Evolutionary conservation across 2,888 invertebrate species (phyloP), one percentile per base, ranked within the genome.

Genomic region (Blastobasis lacticolella): DNA sequence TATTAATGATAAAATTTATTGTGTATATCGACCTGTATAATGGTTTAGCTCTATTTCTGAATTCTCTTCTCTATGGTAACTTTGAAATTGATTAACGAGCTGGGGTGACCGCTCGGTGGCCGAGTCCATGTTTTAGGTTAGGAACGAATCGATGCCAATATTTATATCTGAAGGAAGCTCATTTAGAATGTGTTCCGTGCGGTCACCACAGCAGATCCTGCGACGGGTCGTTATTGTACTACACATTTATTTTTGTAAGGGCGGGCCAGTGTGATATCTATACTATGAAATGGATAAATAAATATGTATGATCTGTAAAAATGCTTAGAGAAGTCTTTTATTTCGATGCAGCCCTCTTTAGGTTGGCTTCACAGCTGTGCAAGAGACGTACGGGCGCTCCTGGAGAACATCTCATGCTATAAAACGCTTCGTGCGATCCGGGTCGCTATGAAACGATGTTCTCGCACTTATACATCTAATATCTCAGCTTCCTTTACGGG

Each of bases 191-290:
- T 58, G 64, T 62, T 60, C 54, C 53, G 75, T 78, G 85, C 79
- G 60, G 72, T 77, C 80, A 65, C 75, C 83, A 75, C 77, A 69
- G 55, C 53, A 58, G 62, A 66, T 59, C 54, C 59, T 65, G 71
- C 69, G 73, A 81, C 84, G 84, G 83, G 79, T 85, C 84, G 78
- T 82, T 83, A 78, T 75, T 78, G 81, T 84, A 86, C 75, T 85
- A 83, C 86, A 85, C 84, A 86, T 81, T 87, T 88, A 87, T 87
- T 87, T 88, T 88, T 88, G 78, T 88, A 88, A 86, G 85, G 87
- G 87, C 87, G 88, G 88, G 88, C 88, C 87, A 88, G 88, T 88
- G 88, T 88, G 87, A 88, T 88, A 88, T 84, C 88, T 86, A 81
- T 87, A 88, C 81, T 87, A 85, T 85, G 81, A 87, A 86, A 86